Base-by-base conservation (phyloP, 2,797 vertebrate genomes). In the Eidolon dupreanum region DNA sequence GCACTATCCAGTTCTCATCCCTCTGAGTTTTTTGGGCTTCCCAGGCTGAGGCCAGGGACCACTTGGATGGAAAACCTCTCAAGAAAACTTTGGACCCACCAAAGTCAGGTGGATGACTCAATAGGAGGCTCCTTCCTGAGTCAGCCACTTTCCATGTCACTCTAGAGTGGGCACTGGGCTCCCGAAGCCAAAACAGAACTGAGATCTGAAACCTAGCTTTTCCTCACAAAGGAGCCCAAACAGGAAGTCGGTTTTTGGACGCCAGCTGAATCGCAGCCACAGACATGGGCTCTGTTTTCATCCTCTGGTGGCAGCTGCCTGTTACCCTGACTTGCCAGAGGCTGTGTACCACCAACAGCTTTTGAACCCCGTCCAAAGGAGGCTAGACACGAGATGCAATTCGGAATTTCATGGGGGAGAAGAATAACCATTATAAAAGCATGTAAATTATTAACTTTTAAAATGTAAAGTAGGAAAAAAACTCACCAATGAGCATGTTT, bases 21-120 rank as follows among this genome's bases (percentile, higher is more conserved):
- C 73, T 43, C 70, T 17, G 31, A 33, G 28, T 26, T 38, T 26
- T 51, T 55, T 49, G 51, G 63, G n/a, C 17, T 20, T 74, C 51
- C 5, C 2, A 8, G 82, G 63, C 63, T 33, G n/a, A 65, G 63
- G 22, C 36, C 78, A 43, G 84, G 77, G 70, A 36, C 75, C 79
- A 33, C 74, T 16, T 31, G 41, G 91, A 65, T 43, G 78, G 46
- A 71, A 77, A 28, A 28, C 11, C n/a, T 88, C 92, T 79, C 75
- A 63, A 86, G 77, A 65, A 75, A 92, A 92, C 71, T 75, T 12
- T 3, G 38, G 73, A 8, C 65, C 71, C 63, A 93, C 53, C 75
- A 94, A 95, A 97, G 87, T 12, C 22, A 94, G 53, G 77, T 4
- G 89, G 71, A 46, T 96, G 97, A 97, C 85, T 97, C 95, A 93